Percentiles rank a stretch among this genome's conserved stretches.
These are phyloP conservation scores for cat (Felis catus) DNA, from an alignment of 2,113 vertebrate genomes.

Conservation along the genomic window F.catus_Fca126_mat1.0 CM031416.1:128905501-128906000, in stretches of 20 bases:
- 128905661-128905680: neutral
- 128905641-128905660: neutral
- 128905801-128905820: neutral
- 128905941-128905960: neutral
- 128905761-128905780: neutral
- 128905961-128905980: constrained; percentile 31
- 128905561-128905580: neutral
- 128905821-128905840: neutral
- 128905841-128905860: neutral
- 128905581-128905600: neutral
- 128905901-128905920: neutral
- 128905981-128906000: neutral
- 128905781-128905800: neutral
- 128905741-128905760: neutral
- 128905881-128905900: neutral
- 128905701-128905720: neutral
- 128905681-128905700: neutral
- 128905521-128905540: neutral
- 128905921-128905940: neutral
- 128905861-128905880: neutral
- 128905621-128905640: rapidly evolving
- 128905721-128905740: neutral
- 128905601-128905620: neutral
- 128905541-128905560: neutral
- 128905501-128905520: neutral